These are phyloP conservation scores for Pandion haliaetus DNA, from an alignment of 2,113 vertebrate species.

Conservation along the genomic window DNA sequence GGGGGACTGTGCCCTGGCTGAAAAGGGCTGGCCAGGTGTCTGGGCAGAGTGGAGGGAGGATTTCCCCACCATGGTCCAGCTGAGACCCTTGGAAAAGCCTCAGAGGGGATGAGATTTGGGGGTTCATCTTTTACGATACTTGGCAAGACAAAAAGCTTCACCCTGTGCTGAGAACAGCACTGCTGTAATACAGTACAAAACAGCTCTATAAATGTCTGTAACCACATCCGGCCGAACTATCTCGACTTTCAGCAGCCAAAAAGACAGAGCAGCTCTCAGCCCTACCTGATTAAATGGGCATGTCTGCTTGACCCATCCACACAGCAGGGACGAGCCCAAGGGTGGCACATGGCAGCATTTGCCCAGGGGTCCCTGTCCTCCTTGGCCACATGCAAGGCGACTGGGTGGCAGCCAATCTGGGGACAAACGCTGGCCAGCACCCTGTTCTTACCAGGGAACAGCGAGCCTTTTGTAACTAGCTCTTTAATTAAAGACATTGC, in stretches of 20 bases:
- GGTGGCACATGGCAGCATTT: neutral
- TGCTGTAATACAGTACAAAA: accelerated
- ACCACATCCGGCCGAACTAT: neutral
- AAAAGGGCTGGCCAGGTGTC: accelerated
- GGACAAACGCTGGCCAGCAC: neutral
- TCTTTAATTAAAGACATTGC: slow-evolving; percentile 44
- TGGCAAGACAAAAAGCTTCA: accelerated
- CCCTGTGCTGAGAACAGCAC: neutral
- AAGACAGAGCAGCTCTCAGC: neutral
- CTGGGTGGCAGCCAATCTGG: accelerated
- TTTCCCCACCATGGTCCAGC: accelerated
- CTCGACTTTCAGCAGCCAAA: neutral
- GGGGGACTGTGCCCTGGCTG: accelerated
- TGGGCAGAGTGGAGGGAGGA: neutral
- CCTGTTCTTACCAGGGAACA: neutral
- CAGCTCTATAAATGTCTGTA: neutral
- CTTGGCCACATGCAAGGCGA: neutral
- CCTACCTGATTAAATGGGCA: accelerated
- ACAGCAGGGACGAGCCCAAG: neutral
- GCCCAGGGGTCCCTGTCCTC: neutral
- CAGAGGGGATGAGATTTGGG: neutral
- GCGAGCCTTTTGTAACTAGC: neutral
- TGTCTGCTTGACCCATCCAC: neutral
- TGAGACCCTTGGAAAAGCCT: neutral
- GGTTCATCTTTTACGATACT: neutral